Evolutionary conservation across 2,797 vertebrate species (phyloP).

Genomic region (Capromys pilorides): DNA sequence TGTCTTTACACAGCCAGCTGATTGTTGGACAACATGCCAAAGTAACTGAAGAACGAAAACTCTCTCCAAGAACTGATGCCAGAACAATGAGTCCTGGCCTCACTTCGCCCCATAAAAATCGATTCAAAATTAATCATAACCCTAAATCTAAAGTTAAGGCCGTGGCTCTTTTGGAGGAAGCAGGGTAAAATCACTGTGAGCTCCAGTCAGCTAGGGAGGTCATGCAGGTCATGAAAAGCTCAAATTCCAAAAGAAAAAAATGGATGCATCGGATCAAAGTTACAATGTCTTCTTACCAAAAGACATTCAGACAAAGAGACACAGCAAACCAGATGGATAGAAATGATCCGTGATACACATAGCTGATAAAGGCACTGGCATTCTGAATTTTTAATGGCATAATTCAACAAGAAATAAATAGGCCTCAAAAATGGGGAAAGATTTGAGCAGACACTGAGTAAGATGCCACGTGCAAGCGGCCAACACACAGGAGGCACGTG

Average conservation of each 20-base stretch:
- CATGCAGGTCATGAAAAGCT: not conserved
- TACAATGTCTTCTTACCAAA: not conserved
- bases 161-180: not conserved
- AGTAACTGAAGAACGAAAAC: not conserved
- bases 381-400: not conserved
- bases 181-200: not conserved
- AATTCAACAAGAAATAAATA: not conserved
- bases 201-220: not conserved
- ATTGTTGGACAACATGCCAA: not conserved
- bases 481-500: not conserved
- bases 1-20: not conserved
- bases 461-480: not conserved
- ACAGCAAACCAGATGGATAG: not conserved
- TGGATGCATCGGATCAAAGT: not conserved
- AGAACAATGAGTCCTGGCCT: not conserved
- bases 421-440: not conserved
- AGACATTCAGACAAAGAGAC: not conserved
- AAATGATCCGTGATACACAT: not conserved
- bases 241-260: not conserved
- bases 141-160: not conserved
- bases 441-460: not conserved
- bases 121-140: not conserved
- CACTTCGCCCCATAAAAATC: not conserved
- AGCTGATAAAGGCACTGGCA: not conserved
- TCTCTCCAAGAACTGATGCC: not conserved